These are phyloP conservation scores for Megalonaias nervosa DNA, from an alignment of 1,140 invertebrate genomes.

Conservation along the genomic window DNA sequence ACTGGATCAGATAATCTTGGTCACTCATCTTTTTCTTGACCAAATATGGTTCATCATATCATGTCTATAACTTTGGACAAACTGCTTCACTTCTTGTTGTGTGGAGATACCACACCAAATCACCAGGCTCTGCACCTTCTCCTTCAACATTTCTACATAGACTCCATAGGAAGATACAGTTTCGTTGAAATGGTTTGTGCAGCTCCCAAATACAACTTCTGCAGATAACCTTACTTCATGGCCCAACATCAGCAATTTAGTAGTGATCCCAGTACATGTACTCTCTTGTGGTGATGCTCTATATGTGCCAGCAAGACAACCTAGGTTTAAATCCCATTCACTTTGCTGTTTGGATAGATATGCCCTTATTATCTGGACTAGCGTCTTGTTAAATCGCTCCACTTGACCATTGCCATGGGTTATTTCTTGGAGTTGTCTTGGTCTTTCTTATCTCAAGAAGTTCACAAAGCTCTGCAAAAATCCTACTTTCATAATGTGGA, in stretches of 20 bases:
- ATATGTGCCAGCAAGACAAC: conserved; percentile 19
- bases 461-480: conserved; percentile 16
- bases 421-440: conserved; percentile 5
- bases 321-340: conserved; percentile 17
- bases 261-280: neutral
- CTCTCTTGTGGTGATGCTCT: conserved; percentile 15
- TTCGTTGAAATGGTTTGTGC: neutral
- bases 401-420: conserved; percentile 16
- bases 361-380: conserved; percentile 12
- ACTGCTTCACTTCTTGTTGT: too few species aligned
- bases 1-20: too few species aligned
- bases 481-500: conserved; percentile 10
- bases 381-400: conserved; percentile 12
- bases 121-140: conserved; percentile 5
- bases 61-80: too few species aligned
- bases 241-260: neutral
- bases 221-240: conserved; percentile 8
- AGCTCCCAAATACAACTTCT: neutral
- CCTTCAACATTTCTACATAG: conserved; percentile 5
- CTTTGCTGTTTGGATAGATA: conserved; percentile 1
- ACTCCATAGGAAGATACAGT: neutral
- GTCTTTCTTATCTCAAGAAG: conserved; percentile 3
- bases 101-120: too few species aligned
- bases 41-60: too few species aligned
- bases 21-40: too few species aligned